Conservation (phyloP, 1,140 invertebrate genomes). For the Brachionus paranguensis region DNA sequence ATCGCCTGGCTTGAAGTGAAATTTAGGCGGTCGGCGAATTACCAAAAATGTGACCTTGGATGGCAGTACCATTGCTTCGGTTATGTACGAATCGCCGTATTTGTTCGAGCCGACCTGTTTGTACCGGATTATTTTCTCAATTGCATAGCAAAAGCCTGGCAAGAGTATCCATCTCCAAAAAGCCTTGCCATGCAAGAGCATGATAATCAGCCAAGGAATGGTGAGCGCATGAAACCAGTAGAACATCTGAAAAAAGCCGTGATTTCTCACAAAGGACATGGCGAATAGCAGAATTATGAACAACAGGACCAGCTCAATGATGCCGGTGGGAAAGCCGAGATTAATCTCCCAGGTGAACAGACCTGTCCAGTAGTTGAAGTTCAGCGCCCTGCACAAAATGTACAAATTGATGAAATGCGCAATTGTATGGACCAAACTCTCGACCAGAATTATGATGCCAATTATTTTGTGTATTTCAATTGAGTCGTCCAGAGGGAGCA, state of each 20-base stretch:
- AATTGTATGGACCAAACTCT: conserved; percentile 71
- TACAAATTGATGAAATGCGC: conserved; percentile 77
- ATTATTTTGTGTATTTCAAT: conserved; percentile 87
- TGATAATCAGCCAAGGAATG: conserved; percentile 76
- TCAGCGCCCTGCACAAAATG: background rate
- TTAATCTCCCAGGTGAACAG: conserved; percentile 69
- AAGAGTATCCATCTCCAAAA: conserved; percentile 92
- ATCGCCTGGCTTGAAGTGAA: conserved; percentile 83
- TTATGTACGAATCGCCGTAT: conserved; percentile 62
- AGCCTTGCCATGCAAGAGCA: conserved; percentile 78
- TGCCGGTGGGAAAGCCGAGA: conserved; percentile 68
- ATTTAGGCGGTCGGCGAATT: conserved; percentile 74
- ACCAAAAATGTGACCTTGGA: conserved; percentile 65
- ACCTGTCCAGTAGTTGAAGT: background rate
- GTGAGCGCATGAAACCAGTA: conserved; percentile 90
- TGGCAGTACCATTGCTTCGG: conserved; percentile 73
- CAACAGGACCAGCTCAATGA: conserved; percentile 68
- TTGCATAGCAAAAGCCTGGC: conserved; percentile 71
- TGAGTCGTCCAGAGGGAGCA: conserved; percentile 82
- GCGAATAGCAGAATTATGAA: conserved; percentile 75
- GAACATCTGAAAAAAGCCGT: conserved; percentile 90
- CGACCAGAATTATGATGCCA: conserved; percentile 70
- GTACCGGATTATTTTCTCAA: conserved; percentile 65
- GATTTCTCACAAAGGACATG: conserved; percentile 74
- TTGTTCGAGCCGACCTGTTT: conserved; percentile 50